A percentile compares a stretch with the other conserved stretches of the same genome.
Conservation (phyloP, 2,797 vertebrate genomes). For the Neosilurus hyrtlii region DNA sequence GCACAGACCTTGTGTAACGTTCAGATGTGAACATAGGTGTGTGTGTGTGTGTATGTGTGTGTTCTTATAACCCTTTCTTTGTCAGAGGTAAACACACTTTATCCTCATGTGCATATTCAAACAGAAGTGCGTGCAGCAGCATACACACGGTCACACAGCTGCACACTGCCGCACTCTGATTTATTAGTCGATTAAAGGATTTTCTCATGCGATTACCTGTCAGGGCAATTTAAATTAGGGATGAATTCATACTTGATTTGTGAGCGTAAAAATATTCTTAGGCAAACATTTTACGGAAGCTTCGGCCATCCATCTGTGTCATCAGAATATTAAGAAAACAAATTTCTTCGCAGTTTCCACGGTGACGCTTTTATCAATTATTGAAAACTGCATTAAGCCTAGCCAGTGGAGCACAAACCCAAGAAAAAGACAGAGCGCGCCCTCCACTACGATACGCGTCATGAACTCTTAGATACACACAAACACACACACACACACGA, state of each 20-base stretch:
- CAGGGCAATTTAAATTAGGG: conserved; percentile 74
- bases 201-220: conserved; percentile 73
- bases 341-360: conserved; percentile 65
- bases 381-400: conserved; percentile 63
- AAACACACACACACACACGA: conserved; percentile 1
- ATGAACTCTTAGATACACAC: background rate
- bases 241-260: conserved; percentile 75
- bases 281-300: conserved; percentile 64
- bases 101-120: conserved; percentile 12
- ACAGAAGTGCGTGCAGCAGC: conserved; percentile 1
- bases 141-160: background rate
- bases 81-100: background rate
- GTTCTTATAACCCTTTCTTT: background rate
- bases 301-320: conserved; percentile 63
- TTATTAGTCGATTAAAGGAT: conserved; percentile 77
- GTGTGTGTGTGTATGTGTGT: background rate
- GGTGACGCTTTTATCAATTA: conserved; percentile 70
- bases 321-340: conserved; percentile 73
- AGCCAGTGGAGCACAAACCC: conserved; percentile 48
- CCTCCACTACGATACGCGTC: conserved; percentile 10
- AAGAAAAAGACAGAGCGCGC: conserved; percentile 30
- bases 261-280: conserved; percentile 67
- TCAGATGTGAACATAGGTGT: background rate
- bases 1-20: background rate
- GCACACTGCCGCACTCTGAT: conserved; percentile 64